Evolutionary conservation across 2,888 invertebrate genomes (phyloP).

Genomic region (Cryptocephalus primarius): DNA sequence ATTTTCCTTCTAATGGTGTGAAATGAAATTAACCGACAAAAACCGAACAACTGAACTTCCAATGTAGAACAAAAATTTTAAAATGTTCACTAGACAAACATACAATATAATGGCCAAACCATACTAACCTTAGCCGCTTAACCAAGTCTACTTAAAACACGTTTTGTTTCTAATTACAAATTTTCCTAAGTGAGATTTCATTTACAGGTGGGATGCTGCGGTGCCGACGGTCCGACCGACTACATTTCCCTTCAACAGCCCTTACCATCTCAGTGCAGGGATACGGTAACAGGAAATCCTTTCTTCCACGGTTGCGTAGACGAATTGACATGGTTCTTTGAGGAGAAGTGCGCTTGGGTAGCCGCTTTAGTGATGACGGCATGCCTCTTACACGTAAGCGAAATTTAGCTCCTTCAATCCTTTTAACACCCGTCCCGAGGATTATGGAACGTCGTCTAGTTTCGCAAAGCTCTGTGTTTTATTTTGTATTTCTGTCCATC

Average conservation of each 20-base stretch:
- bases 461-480: background rate
- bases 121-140: too few species aligned
- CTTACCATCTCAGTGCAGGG: slow-evolving; percentile 71
- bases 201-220: slow-evolving; percentile 75
- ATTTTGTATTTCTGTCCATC: background rate
- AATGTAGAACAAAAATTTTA: too few species aligned
- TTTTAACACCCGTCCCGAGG: background rate
- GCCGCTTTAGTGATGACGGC: slow-evolving; percentile 67
- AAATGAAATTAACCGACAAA: too few species aligned
- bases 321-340: slow-evolving; percentile 79
- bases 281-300: slow-evolving; percentile 80
- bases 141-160: too few species aligned
- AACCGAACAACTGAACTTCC: too few species aligned
- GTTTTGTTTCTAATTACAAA: too few species aligned
- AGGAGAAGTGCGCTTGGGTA: slow-evolving; percentile 73
- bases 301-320: slow-evolving; percentile 83
- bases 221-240: slow-evolving; percentile 77
- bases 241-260: slow-evolving; percentile 67
- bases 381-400: slow-evolving; percentile 68
- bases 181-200: slow-evolving; percentile 1
- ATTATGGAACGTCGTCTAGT: background rate
- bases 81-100: too few species aligned
- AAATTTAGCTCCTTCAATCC: background rate
- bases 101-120: too few species aligned
- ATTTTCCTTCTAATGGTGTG: too few species aligned